A percentile compares a stretch with the other conserved stretches of the same genome.
These are phyloP conservation scores for Natrix natrix DNA, from an alignment of 2,797 vertebrate genomes.

Conservation along the genomic window DNA sequence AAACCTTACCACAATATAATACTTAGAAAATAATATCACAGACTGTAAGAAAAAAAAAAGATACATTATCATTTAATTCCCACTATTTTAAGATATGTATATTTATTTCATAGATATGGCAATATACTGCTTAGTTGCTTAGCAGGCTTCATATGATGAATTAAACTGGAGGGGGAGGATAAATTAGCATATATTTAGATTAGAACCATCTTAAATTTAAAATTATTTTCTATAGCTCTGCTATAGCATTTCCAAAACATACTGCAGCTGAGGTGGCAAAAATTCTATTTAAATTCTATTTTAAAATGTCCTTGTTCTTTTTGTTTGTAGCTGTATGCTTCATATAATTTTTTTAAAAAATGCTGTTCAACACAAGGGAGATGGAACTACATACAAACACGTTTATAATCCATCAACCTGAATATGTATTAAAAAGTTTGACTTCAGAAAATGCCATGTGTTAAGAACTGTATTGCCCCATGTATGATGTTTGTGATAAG, in stretches of 20 bases:
- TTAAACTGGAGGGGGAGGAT: constrained; percentile 7
- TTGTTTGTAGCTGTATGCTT: neutral
- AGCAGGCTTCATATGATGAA: constrained; percentile 27
- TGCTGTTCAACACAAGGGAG: neutral
- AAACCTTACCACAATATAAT: constrained; percentile 11
- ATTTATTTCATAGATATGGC: constrained; percentile 53
- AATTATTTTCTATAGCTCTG: constrained; percentile 12
- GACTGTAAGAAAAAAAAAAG: constrained; percentile 50
- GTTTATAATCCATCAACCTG: neutral
- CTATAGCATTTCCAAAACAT: constrained; percentile 32
- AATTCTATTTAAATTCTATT: neutral
- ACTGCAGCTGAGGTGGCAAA: constrained; percentile 42
- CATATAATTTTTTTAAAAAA: neutral
- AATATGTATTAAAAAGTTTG: neutral
- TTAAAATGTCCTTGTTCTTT: neutral
- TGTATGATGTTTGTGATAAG: neutral
- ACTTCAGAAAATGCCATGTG: neutral
- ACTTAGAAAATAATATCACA: constrained; percentile 43
- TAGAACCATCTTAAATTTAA: neutral
- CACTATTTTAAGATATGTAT: constrained; percentile 55
- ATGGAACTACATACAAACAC: neutral
- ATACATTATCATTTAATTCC: constrained; percentile 46
- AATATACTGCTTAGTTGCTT: constrained; percentile 19
- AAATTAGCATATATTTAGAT: constrained; percentile 35
- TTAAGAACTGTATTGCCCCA: neutral